Evolutionary conservation across 2,113 vertebrate genomes (phyloP).

Genomic region (Oreotragus oreotragus): DNA sequence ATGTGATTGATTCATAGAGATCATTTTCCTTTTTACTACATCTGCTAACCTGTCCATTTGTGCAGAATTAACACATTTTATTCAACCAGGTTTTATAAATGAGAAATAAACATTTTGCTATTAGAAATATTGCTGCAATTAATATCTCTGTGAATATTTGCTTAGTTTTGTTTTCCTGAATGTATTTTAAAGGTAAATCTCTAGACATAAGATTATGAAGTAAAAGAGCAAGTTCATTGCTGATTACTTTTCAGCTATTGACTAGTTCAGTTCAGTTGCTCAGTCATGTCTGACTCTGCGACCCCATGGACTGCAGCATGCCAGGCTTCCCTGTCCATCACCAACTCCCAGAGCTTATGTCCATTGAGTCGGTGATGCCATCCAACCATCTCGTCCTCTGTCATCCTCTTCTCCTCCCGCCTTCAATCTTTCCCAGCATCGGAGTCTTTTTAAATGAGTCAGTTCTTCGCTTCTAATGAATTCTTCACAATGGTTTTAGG

Average conservation of each 20-base stretch:
- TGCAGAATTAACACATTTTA: background rate
- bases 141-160: background rate
- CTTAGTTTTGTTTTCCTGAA: background rate
- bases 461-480: background rate
- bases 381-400: background rate
- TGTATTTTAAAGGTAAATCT: background rate
- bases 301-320: accelerated
- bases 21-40: background rate
- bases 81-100: background rate
- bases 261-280: background rate
- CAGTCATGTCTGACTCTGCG: accelerated
- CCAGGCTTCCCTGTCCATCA: background rate
- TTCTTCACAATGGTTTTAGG: background rate
- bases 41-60: background rate
- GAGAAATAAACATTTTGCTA: background rate
- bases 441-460: background rate
- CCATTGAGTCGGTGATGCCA: background rate
- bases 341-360: background rate
- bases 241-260: background rate
- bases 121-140: background rate
- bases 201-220: background rate
- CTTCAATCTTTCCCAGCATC: background rate
- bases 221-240: background rate
- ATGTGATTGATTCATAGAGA: background rate
- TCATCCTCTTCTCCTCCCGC: background rate